These are phyloP conservation scores for Antechinus flavipes DNA, from an alignment of 2,113 vertebrate species.

Conservation along the genomic window DNA sequence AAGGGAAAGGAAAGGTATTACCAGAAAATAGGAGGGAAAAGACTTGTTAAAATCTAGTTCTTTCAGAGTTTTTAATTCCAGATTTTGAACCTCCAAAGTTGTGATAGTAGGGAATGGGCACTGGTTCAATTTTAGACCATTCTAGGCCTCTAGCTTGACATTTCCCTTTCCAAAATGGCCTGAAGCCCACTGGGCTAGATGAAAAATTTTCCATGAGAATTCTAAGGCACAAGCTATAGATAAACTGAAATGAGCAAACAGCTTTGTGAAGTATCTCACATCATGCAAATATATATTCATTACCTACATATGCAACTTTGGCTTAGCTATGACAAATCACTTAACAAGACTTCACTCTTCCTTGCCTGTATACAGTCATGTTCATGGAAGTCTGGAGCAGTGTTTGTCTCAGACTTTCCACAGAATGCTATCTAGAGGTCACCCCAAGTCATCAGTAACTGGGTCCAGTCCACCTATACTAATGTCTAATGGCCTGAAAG, in stretches of 20 bases:
- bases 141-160: not conserved
- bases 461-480: not conserved
- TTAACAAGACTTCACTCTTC: not conserved
- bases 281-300: not conserved
- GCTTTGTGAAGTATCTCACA: not conserved
- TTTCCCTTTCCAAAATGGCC: not conserved
- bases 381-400: not conserved
- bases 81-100: not conserved
- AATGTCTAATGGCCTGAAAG: constrained; percentile 23
- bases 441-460: not conserved
- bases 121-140: not conserved
- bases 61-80: not conserved
- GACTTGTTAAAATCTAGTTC: not conserved
- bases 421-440: not conserved
- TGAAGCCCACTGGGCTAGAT: not conserved
- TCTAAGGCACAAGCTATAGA: not conserved
- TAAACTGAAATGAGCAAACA: not conserved
- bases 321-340: not conserved
- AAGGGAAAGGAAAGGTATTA: not conserved
- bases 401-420: not conserved
- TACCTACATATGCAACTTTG: not conserved
- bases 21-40: not conserved
- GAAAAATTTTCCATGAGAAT: not conserved
- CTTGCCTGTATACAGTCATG: not conserved
- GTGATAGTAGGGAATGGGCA: not conserved